A percentile compares a stretch with the other conserved stretches of the same genome.
These are phyloP conservation scores for Sitobion miscanthi DNA, from an alignment of 1,140 invertebrate species.

Conservation along the genomic window DNA sequence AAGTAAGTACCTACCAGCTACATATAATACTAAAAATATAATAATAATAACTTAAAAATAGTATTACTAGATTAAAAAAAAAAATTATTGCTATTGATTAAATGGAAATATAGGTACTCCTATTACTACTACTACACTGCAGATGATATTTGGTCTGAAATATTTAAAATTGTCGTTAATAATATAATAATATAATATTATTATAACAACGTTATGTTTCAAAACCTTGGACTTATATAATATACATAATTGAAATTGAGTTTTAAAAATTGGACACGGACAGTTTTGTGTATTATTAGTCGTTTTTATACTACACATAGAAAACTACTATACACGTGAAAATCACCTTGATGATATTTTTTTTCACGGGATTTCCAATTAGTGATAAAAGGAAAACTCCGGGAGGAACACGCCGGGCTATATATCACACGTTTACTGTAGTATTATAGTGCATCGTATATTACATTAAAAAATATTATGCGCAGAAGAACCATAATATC, in stretches of 20 bases:
- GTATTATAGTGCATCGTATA: not conserved
- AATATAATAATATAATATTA: not conserved
- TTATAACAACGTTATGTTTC: not conserved
- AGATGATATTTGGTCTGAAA: not conserved
- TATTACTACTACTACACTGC: not conserved
- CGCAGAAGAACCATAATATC: not conserved
- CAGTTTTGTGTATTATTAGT: not conserved
- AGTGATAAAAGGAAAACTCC: not conserved
- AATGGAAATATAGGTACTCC: not conserved
- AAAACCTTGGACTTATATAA: not conserved
- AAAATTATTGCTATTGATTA: too few relatives aligned
- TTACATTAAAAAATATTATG: not conserved
- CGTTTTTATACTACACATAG: not conserved
- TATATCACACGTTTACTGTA: too few relatives aligned
- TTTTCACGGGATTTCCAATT: not conserved
- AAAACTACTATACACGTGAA: not conserved
- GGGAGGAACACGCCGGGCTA: not conserved
- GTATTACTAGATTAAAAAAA: too few relatives aligned
- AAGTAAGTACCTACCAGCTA: too few relatives aligned
- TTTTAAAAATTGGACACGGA: conserved; percentile 1
- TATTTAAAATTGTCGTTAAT: not conserved
- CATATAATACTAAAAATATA: too few relatives aligned
- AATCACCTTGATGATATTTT: not conserved
- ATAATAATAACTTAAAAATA: too few relatives aligned
- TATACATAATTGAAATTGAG: not conserved